A percentile compares a stretch with the other conserved stretches of the same genome.
Evolutionary conservation across 2,888 invertebrate species (phyloP).

Genomic region (Spilosoma lubricipeda): DNA sequence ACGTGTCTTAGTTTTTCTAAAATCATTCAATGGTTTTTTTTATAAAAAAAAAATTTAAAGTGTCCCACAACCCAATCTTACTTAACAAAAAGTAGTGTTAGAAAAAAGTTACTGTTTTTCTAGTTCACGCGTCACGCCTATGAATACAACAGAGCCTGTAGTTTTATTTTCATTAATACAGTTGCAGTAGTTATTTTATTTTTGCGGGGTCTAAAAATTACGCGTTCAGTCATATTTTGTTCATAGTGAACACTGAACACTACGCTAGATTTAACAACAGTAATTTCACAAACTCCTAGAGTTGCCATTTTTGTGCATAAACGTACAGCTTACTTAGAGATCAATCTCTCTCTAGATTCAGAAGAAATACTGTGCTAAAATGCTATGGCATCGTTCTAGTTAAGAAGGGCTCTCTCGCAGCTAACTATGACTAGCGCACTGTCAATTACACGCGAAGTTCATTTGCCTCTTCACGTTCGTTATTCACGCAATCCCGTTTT

Average conservation of each 20-base stretch:
- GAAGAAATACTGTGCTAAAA: too few species aligned
- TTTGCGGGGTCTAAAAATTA: too few species aligned
- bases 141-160: not conserved
- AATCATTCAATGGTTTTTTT: too few species aligned
- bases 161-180: not conserved
- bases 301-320: too few species aligned
- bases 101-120: not conserved
- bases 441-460: not conserved
- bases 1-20: too few species aligned
- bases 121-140: not conserved
- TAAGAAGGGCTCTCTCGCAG: too few species aligned
- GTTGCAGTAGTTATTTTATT: not conserved
- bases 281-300: too few species aligned
- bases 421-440: too few species aligned
- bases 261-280: not conserved
- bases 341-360: too few species aligned
- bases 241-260: not conserved
- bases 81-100: not conserved
- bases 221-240: not conserved
- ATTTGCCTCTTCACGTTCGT: constrained; percentile 26
- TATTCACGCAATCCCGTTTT: constrained; percentile 12
- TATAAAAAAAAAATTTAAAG: too few species aligned
- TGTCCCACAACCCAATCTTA: not conserved
- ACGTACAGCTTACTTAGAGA: too few species aligned
- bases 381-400: too few species aligned